Evolutionary conservation across 2,113 vertebrate genomes (phyloP).

Genomic region (Mormyrus lacerda): DNA sequence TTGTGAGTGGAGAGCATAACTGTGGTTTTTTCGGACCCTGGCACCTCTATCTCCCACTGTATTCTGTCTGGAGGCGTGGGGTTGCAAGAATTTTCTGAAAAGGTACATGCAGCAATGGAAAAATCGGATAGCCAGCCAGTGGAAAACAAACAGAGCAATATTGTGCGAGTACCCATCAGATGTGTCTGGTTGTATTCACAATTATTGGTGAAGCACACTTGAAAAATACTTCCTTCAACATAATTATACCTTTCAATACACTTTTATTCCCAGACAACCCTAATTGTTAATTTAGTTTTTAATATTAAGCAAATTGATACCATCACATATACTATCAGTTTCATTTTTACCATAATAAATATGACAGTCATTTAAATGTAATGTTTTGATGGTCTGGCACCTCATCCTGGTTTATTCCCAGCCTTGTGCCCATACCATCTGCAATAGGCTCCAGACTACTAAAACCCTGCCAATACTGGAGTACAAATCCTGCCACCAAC

Average conservation of each 20-base stretch:
- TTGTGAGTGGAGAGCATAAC: background rate
- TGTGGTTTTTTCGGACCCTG: background rate
- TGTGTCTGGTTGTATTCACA: background rate
- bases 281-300: background rate
- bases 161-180: background rate
- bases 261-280: background rate
- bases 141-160: background rate
- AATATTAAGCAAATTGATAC: background rate
- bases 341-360: background rate
- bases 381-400: too few species aligned
- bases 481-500: too few species aligned
- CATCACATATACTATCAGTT: background rate
- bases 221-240: background rate
- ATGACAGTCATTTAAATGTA: background rate
- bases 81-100: background rate
- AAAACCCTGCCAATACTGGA: too few species aligned
- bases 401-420: too few species aligned
- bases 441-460: too few species aligned
- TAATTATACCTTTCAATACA: background rate
- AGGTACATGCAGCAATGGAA: background rate
- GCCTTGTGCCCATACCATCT: too few species aligned
- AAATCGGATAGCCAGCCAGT: background rate
- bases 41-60: background rate
- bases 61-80: background rate
- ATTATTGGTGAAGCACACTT: background rate